Evolutionary conservation across 2,888 invertebrate species (phyloP), one percentile per base, ranked within the genome.

Genomic region (Andrena flavipes): DNA sequence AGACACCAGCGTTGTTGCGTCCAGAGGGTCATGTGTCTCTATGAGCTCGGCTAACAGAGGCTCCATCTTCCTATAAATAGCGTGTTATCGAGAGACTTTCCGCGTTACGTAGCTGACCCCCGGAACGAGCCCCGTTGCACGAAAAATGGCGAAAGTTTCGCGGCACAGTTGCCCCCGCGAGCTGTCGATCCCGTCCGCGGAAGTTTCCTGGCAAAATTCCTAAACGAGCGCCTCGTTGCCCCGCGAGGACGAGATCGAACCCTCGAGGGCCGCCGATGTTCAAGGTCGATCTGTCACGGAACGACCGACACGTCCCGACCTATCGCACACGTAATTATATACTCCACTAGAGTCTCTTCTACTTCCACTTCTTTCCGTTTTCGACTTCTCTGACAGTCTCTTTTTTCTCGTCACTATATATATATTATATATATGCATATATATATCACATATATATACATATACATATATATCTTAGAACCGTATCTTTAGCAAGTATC

Each of bases 401-500:
- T 80, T 62, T 79, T 42, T 72, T 54, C 64, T 73, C 80, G 59
- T 59, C 80, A 65, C 30, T 56, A 35, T 29, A 35, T 54, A 64
- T n/a, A 16, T 51, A 51, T 10, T 16, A 62, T 48, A 20, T 29
- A 7, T 51, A 30, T 63, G 26, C 8, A 54, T 60, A 20, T 48
- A 16, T 35, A 51, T 64, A 13, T n/a, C n/a, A 42, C 33, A 56
- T 42, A 30, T 35, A 35, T 35, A 26, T 10, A 3, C 59, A 42
- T 59, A 23, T 35, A 42, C 33, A 30, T 49, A 54, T 54, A 54
- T 73, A 65, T 42, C 20, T 56, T 73, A 73, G 64, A 64, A 54
- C 35, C 63, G 33, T 71, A 68, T 75, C 68, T 74, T 79, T 87
- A 85, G 83, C 85, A 49, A 83, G 60, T 87, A 85, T 30, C 74